Percentiles rank a stretch among this genome's conserved stretches.
phyloP scores from a whole-genome alignment of 2,797 vertebrate species.

The Holocentrus rufus region DNA sequence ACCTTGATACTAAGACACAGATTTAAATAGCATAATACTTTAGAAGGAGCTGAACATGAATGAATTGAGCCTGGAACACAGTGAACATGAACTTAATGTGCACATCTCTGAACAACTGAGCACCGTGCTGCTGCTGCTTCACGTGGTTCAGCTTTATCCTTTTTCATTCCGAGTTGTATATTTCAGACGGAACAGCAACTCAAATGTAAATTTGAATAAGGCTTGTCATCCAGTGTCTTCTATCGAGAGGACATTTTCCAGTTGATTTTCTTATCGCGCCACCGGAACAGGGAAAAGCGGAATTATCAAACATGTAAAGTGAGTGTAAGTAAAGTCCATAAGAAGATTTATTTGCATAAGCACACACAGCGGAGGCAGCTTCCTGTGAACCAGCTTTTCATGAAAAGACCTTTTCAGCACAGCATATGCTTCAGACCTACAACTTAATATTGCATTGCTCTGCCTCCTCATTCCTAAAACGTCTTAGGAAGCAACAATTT shows the following conservation, averaged over 20 bases:
- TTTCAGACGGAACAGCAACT: slow-evolving; percentile 58
- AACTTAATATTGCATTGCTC: slow-evolving; percentile 21
- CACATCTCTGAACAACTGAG: slow-evolving; percentile 4
- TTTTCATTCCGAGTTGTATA: slow-evolving; percentile 34
- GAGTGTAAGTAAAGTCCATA: slow-evolving; percentile 71
- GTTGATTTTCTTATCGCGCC: slow-evolving; percentile 52
- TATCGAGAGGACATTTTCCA: slow-evolving; percentile 47
- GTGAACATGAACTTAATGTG: background rate
- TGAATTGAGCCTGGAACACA: no score
- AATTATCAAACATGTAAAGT: slow-evolving; percentile 63
- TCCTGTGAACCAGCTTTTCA: slow-evolving; percentile 54
- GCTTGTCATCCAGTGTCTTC: slow-evolving; percentile 31
- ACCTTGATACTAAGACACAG: background rate
- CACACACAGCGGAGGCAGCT: slow-evolving; percentile 47
- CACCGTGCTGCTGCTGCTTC: background rate
- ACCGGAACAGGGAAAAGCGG: slow-evolving; percentile 56
- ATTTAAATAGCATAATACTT: slow-evolving; percentile 9
- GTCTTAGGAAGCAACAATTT: slow-evolving; percentile 22
- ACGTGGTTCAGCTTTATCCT: slow-evolving; percentile 16
- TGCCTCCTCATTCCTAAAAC: slow-evolving; percentile 9
- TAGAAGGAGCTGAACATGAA: slow-evolving; percentile 18
- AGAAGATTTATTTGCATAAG: slow-evolving; percentile 78
- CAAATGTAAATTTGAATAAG: slow-evolving; percentile 57
- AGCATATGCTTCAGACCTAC: slow-evolving; percentile 15
- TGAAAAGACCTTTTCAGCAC: slow-evolving; percentile 32